These are phyloP conservation scores for Hirtodrosophila duncani DNA, from an alignment of 2,888 invertebrate species.

Conservation along the genomic window DNA sequence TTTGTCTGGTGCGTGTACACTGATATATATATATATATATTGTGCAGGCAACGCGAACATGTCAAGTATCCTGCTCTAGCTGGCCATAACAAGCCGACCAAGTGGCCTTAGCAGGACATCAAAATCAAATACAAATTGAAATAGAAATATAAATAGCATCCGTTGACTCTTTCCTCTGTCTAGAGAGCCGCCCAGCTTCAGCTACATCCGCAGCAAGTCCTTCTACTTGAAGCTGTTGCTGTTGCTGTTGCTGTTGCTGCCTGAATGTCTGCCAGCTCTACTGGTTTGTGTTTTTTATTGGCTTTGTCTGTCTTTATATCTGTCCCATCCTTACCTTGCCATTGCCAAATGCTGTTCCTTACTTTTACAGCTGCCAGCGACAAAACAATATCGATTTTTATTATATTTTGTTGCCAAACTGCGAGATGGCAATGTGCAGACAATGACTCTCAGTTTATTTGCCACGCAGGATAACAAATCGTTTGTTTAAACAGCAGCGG, in stretches of 20 bases:
- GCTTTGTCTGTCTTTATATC: conserved; percentile 57
- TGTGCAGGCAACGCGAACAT: too few relatives aligned
- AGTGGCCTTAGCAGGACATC: too few relatives aligned
- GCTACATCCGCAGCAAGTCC: conserved; percentile 18
- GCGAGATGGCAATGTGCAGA: too few relatives aligned
- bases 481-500: too few relatives aligned
- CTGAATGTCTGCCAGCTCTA: not conserved
- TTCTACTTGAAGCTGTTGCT: conserved; percentile 4
- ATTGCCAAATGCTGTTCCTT: conserved; percentile 24
- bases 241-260: conserved; percentile 20
- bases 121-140: too few relatives aligned
- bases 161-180: conserved; percentile 30
- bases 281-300: conserved; percentile 46
- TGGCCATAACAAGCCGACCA: conserved; percentile 19
- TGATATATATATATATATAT: too few relatives aligned
- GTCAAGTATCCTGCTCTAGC: too few relatives aligned
- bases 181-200: conserved; percentile 13
- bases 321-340: conserved; percentile 22
- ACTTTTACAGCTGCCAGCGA: conserved; percentile 28
- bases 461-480: too few relatives aligned
- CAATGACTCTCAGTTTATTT: too few relatives aligned
- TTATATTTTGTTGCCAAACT: conserved; percentile 23
- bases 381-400: conserved; percentile 32
- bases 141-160: conserved; percentile 23
- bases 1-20: conserved; percentile 22